Evolutionary conservation across 2,797 vertebrate species (phyloP).

Genomic region (Sus cebifrons): DNA sequence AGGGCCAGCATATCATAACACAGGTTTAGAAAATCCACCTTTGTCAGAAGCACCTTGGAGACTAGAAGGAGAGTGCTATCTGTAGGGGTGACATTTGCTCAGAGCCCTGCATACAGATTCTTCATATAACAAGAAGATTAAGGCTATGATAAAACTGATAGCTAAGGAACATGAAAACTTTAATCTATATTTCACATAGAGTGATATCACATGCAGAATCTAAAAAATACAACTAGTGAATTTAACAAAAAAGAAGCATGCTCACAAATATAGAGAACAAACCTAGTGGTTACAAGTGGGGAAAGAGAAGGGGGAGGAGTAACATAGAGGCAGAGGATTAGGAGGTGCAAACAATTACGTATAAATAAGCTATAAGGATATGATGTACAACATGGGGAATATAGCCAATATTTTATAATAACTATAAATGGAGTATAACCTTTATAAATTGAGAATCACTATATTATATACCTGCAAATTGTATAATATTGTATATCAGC

Average conservation of each 20-base stretch:
- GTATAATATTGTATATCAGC: neutral
- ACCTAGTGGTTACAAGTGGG: neutral
- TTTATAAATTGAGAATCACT: neutral
- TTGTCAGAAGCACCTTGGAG: neutral
- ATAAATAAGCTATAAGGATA: no score
- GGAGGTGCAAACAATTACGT: neutral
- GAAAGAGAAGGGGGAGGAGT: neutral
- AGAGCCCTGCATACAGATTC: neutral
- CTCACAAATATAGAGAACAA: no score
- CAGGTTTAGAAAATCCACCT: neutral
- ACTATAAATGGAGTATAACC: neutral
- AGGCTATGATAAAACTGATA: neutral
- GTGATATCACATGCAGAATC: no score
- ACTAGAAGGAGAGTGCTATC: neutral
- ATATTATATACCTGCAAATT: neutral
- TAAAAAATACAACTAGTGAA: neutral
- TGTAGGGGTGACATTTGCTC: neutral
- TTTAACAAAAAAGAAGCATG: neutral
- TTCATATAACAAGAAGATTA: neutral
- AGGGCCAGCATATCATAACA: neutral
- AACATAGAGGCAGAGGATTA: neutral
- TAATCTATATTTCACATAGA: neutral
- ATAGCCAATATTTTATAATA: no score
- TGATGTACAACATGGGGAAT: no score
- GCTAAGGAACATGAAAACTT: neutral